Evolutionary conservation across 2,797 vertebrate species (phyloP), one percentile per base, ranked within the genome.

Genomic region (Jordanella pulchra): DNA sequence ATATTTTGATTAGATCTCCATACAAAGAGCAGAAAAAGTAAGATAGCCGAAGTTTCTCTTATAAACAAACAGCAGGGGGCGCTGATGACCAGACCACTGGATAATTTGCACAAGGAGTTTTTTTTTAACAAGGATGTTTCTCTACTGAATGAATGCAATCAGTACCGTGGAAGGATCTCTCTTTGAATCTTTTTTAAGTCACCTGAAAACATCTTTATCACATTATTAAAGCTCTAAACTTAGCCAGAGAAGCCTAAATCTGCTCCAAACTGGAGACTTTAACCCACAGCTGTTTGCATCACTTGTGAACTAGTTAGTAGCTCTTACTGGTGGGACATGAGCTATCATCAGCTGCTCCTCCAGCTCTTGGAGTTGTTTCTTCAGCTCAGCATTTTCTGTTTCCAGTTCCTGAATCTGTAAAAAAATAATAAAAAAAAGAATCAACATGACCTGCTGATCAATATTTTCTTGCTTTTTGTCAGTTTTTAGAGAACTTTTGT

Each of bases 321-420:
- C 66, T 32, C 96, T 97, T 94, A 99, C 98, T 81, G 97, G 95
- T 68, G 97, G 93, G 4, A 94, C 93, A 69, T 96, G 96, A 76
- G 94, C 91, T 66, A 96, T 95, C 92, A 95, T 96, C 91, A 99
- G 90, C 84, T 97, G 97, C 64, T 96, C 96, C 87, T 99, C 97
- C 77, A 99, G 91, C 78, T 96, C 95, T 71, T 96, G 97, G 25
- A 99, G 95, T 88, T 98, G 97, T 60, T 95, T 95, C 95, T 97
- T 99, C 67, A 99, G 90, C 81, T 99, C 97, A 56, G 93, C 94
- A 82, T 99, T 99, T 94, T 99, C 98, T 4, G 95, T 95, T 94
- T 99, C 97, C 91, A 99, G 91, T 81, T 99, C 97, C 91, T 98
- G 97, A 93, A 99, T 98, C 98, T 99, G 92, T 60, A 67, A 3